A percentile compares a stretch with the other conserved stretches of the same genome.
These are phyloP conservation scores for Perca flavescens DNA, from an alignment of 2,113 vertebrate species.

Conservation along the genomic window DNA sequence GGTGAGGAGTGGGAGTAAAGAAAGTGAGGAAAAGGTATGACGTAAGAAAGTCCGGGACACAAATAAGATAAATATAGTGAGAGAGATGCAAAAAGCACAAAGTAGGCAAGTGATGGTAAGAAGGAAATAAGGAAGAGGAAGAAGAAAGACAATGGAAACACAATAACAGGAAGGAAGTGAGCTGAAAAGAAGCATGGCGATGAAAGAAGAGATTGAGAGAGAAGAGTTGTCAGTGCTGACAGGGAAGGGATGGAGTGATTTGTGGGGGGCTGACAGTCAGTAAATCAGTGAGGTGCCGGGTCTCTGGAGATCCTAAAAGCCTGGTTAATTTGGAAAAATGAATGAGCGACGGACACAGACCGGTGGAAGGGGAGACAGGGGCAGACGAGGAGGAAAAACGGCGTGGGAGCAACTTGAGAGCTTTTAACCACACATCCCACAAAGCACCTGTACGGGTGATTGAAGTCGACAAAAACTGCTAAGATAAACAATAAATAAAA, in stretches of 20 bases:
- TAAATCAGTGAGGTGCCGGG: constrained; percentile 75
- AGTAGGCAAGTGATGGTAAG: constrained; percentile 3
- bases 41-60: constrained; percentile 8
- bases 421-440: constrained; percentile 50
- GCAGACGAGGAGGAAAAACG: constrained; percentile 17
- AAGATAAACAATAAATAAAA: constrained; percentile 32
- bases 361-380: constrained; percentile 28
- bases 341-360: constrained; percentile 49
- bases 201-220: constrained; percentile 44
- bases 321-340: constrained; percentile 77
- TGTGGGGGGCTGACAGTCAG: constrained; percentile 65
- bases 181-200: constrained; percentile 42
- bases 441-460: constrained; percentile 43
- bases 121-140: not conserved
- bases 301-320: constrained; percentile 75
- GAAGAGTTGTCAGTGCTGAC: constrained; percentile 64
- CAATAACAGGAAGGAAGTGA: constrained; percentile 34
- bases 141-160: constrained; percentile 13
- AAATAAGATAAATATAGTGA: constrained; percentile 10
- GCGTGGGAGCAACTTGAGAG: constrained; percentile 22
- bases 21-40: not conserved
- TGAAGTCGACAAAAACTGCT: constrained; percentile 13
- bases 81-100: constrained; percentile 2
- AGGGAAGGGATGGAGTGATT: constrained; percentile 73
- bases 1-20: constrained; percentile 7